Percentiles rank a stretch among this genome's conserved stretches.
phyloP scores from a whole-genome alignment of 2,888 invertebrate species.

The Barypeithes pellucidus region DNA sequence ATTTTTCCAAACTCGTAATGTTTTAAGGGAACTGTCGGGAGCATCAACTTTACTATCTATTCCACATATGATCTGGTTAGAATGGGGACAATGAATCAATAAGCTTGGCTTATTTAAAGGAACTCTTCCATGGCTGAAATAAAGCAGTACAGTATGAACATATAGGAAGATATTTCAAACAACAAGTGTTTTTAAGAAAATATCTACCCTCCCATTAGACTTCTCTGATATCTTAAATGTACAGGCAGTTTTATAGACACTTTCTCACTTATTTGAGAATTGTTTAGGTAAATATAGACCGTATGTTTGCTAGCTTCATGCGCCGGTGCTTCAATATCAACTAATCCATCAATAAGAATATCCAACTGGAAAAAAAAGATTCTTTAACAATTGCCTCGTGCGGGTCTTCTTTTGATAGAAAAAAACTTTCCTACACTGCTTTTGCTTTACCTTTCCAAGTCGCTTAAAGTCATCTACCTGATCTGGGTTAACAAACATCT shows the following conservation, averaged over 20 bases:
- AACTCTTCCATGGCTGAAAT: slow-evolving; percentile 66
- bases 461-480: slow-evolving; percentile 69
- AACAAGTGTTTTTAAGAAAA: not conserved
- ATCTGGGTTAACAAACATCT: slow-evolving; percentile 70
- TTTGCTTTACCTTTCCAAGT: slow-evolving; percentile 59
- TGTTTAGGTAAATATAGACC: slow-evolving; percentile 66
- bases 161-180: not conserved
- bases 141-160: slow-evolving; percentile 10
- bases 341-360: slow-evolving; percentile 65
- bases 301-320: slow-evolving; percentile 67
- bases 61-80: slow-evolving; percentile 62
- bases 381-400: not conserved
- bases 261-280: slow-evolving; percentile 60
- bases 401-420: too few species aligned
- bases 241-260: slow-evolving; percentile 69
- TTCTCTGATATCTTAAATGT: slow-evolving; percentile 72
- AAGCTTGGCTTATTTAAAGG: slow-evolving; percentile 66
- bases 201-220: slow-evolving; percentile 69
- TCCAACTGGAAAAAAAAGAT: slow-evolving; percentile 60
- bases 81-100: slow-evolving; percentile 63
- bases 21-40: slow-evolving; percentile 57
- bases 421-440: slow-evolving; percentile 10
- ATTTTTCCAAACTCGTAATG: slow-evolving; percentile 54
- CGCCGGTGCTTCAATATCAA: slow-evolving; percentile 69
- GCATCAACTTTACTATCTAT: slow-evolving; percentile 64